These are phyloP conservation scores for Mastigias papua DNA, from an alignment of 30 jellyfish, hydroid and myxozoan genomes.

Conservation along the genomic window DNA sequence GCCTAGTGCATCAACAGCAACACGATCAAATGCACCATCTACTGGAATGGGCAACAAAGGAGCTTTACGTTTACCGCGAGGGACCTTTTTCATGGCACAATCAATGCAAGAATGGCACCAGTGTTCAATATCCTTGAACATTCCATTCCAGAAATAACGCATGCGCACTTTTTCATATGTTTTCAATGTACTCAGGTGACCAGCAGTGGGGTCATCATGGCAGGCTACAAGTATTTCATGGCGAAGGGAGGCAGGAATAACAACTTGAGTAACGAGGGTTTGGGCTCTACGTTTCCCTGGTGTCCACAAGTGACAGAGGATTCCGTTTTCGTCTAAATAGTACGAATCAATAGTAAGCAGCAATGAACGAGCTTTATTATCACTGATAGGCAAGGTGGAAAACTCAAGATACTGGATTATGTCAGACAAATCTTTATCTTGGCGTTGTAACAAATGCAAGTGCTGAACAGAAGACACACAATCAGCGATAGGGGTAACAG, in stretches of 20 bases:
- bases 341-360: conserved; percentile 18
- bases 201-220: conserved; percentile 72
- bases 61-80: conserved; percentile 34
- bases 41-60: conserved; percentile 52
- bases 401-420: conserved; percentile 22
- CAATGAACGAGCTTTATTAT: conserved; percentile 19
- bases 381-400: conserved; percentile 3
- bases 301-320: conserved; percentile 56
- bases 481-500: conserved; percentile 13
- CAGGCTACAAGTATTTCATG: conserved; percentile 35
- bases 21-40: conserved; percentile 49
- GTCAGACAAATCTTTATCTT: conserved; percentile 16
- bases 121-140: conserved; percentile 63
- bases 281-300: conserved; percentile 40
- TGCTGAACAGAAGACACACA: neutral
- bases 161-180: conserved; percentile 49
- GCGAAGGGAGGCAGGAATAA: conserved; percentile 45
- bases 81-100: conserved; percentile 65
- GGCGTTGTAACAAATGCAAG: conserved; percentile 11
- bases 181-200: conserved; percentile 28
- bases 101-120: conserved; percentile 74
- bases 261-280: conserved; percentile 29
- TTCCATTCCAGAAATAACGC: conserved; percentile 61
- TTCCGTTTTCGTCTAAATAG: conserved; percentile 31
- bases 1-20: conserved; percentile 48